Percentiles rank a stretch among this genome's conserved stretches.
phyloP scores from a whole-genome alignment of 2,113 vertebrate genomes.

The Percopsis transmontana region DNA sequence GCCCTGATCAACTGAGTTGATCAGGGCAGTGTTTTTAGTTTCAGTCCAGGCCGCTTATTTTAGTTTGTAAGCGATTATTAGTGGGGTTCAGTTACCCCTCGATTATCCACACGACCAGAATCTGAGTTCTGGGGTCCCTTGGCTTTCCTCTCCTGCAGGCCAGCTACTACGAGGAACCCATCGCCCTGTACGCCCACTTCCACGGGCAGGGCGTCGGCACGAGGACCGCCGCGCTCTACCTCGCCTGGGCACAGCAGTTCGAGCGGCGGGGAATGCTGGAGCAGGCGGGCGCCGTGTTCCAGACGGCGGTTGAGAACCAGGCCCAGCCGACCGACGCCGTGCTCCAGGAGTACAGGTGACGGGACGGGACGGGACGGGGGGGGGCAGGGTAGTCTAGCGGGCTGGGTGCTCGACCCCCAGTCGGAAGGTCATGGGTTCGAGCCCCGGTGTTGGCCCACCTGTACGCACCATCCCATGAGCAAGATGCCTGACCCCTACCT shows the following conservation, averaged over 20 bases:
- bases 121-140: no score
- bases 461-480: no score
- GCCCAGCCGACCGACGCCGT: constrained; percentile 79
- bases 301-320: constrained; percentile 78
- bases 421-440: no score
- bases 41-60: no score
- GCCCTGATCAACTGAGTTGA: no score
- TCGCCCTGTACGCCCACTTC: constrained; percentile 75
- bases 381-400: neutral
- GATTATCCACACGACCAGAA: no score
- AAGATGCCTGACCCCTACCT: no score
- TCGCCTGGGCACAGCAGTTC: constrained; percentile 82
- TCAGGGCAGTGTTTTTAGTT: no score
- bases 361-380: neutral
- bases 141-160: constrained; percentile 71
- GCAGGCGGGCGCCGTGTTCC: constrained; percentile 74
- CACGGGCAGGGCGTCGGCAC: constrained; percentile 79
- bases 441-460: no score
- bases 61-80: no score
- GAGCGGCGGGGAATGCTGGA: constrained; percentile 69
- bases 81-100: no score
- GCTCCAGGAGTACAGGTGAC: constrained; percentile 80
- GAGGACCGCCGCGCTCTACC: constrained; percentile 73
- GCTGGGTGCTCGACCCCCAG: neutral
- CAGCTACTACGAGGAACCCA: constrained; percentile 71